phyloP scores from a whole-genome alignment of 92 coral and sea anemone genomes.

The Metridium senile region DNA sequence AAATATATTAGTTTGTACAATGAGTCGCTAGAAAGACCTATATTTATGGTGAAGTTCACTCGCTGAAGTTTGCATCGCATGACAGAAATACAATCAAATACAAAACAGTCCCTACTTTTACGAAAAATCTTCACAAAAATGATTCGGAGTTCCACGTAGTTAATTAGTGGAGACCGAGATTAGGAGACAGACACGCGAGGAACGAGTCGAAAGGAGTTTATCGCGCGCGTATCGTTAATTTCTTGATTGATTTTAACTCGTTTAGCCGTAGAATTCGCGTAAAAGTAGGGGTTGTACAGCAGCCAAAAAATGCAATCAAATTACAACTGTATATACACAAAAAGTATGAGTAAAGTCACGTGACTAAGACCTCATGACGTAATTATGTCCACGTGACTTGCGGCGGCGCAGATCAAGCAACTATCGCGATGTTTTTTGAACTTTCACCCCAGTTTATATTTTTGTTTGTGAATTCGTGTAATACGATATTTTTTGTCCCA shows the following conservation, averaged over 20 bases:
- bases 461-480: neutral
- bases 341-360: neutral
- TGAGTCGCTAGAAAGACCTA: constrained; percentile 31
- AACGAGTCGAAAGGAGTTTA: too few species aligned
- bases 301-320: neutral
- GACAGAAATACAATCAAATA: neutral
- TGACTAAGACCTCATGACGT: neutral
- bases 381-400: neutral
- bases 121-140: neutral
- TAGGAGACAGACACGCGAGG: too few species aligned
- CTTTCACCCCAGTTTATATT: constrained; percentile 5
- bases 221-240: too few species aligned
- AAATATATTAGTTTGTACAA: constrained; percentile 40
- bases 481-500: neutral
- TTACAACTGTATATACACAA: neutral
- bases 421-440: neutral
- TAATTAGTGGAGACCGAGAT: neutral
- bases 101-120: neutral
- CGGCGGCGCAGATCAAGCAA: neutral
- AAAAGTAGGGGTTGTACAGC: neutral
- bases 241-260: too few species aligned
- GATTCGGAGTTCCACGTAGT: neutral
- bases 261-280: neutral
- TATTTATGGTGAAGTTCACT: constrained; percentile 34
- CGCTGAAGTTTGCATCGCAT: neutral